Percentiles rank a stretch among this genome's conserved stretches.
phyloP scores from a whole-genome alignment of 2,797 vertebrate species.

The Pygocentrus nattereri region DNA sequence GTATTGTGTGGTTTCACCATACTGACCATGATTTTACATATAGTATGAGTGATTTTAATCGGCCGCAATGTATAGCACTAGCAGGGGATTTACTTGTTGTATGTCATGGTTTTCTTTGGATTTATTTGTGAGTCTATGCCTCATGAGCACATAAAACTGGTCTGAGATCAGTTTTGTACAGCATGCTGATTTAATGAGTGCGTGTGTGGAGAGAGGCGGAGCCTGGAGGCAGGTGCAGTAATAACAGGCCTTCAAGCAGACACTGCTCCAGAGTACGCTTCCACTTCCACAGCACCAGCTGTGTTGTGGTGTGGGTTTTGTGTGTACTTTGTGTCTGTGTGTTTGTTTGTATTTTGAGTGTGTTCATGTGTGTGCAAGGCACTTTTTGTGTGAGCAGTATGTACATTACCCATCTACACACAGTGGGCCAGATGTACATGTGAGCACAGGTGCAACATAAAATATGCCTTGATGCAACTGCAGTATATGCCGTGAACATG shows the following conservation, averaged over 20 bases:
- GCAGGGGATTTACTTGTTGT: background rate
- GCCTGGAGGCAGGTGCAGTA: constrained; percentile 1
- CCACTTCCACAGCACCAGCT: background rate
- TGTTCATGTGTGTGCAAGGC: background rate
- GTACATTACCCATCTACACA: constrained; percentile 45
- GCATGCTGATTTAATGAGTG: background rate
- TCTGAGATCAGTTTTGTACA: background rate
- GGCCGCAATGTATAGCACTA: too few relatives aligned
- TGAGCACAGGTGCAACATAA: too few relatives aligned
- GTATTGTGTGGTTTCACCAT: too few relatives aligned
- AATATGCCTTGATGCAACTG: too few relatives aligned
- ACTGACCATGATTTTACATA: too few relatives aligned
- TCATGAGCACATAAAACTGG: background rate
- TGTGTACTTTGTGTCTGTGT: background rate
- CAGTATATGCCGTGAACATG: too few relatives aligned
- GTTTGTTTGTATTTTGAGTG: background rate
- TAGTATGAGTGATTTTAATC: too few relatives aligned
- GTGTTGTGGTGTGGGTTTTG: background rate
- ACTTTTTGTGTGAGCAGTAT: constrained; percentile 46
- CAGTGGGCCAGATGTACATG: too few relatives aligned
- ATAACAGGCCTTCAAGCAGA: background rate
- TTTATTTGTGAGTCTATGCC: background rate
- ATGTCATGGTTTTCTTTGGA: background rate
- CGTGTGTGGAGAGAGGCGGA: background rate
- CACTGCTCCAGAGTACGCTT: background rate